Evolutionary conservation across 1,140 invertebrate genomes (phyloP).

Genomic region (Drosophila pseudoobscura): DNA sequence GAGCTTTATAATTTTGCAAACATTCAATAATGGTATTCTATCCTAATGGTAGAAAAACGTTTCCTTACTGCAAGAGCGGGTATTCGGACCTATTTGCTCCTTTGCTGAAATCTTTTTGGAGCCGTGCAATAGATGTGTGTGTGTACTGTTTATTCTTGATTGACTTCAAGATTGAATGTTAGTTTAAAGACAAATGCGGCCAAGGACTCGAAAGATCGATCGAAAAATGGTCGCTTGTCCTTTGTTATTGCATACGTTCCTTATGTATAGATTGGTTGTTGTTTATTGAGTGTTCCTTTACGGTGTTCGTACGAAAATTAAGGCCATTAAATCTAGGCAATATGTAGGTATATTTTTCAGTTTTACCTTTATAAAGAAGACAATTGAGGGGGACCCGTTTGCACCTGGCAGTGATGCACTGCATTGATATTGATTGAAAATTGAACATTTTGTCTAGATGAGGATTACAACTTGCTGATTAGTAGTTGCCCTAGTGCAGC

Average conservation of each 20-base stretch:
- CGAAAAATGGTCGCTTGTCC: conserved; percentile 57
- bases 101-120: not conserved
- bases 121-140: conserved; percentile 18
- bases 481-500: conserved; percentile 60
- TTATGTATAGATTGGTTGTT: conserved; percentile 46
- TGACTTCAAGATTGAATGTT: not conserved
- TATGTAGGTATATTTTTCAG: conserved; percentile 5
- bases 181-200: conserved; percentile 23
- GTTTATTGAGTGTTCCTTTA: conserved; percentile 33
- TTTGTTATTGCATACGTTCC: conserved; percentile 72
- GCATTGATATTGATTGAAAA: conserved; percentile 68
- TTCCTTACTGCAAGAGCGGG: conserved; percentile 23
- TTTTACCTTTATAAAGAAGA: conserved; percentile 57
- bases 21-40: not conserved
- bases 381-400: conserved; percentile 70
- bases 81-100: not conserved
- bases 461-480: conserved; percentile 35
- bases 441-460: conserved; percentile 37
- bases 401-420: conserved; percentile 78
- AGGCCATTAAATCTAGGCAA: conserved; percentile 51
- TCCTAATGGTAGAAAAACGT: conserved; percentile 26
- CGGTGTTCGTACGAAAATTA: conserved; percentile 39
- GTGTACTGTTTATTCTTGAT: not conserved
- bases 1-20: too few species aligned
- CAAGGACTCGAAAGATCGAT: conserved; percentile 42